Evolutionary conservation across 2,888 invertebrate genomes (phyloP).

Genomic region (Ectemnius lituratus): DNA sequence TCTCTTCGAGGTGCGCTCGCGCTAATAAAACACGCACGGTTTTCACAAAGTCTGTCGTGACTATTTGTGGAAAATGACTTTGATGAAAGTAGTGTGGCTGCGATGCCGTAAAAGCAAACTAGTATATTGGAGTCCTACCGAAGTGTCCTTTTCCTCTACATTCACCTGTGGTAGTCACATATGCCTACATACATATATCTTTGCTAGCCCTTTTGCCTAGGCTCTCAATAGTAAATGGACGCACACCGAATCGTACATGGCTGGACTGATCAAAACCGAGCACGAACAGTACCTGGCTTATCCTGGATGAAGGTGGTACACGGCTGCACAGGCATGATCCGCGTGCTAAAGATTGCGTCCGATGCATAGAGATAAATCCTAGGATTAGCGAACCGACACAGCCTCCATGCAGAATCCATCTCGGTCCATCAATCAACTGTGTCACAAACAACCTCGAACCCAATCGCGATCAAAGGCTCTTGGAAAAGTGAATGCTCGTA

Average conservation of each 20-base stretch:
- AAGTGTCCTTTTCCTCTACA: not conserved
- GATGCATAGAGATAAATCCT: conserved; percentile 35
- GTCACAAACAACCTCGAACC: conserved; percentile 8
- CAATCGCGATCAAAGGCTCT: not conserved
- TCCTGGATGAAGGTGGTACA: conserved; percentile 53
- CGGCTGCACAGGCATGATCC: conserved; percentile 39
- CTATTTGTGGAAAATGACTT: too few species aligned
- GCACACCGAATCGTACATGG: not conserved
- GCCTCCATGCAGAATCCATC: conserved; percentile 25
- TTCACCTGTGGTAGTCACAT: not conserved
- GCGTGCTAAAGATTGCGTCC: conserved; percentile 36
- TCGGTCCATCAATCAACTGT: conserved; percentile 18
- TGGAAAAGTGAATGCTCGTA: too few species aligned
- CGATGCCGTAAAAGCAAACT: too few species aligned
- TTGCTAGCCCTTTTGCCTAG: conserved; percentile 1
- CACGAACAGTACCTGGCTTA: conserved; percentile 40
- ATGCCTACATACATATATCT: too few species aligned
- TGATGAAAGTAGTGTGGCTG: too few species aligned
- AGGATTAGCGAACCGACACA: conserved; percentile 45
- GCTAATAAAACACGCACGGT: conserved; percentile 43
- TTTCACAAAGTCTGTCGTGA: too few species aligned
- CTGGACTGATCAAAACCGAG: conserved; percentile 34
- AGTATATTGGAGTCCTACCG: too few species aligned
- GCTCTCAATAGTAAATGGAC: conserved; percentile 1
- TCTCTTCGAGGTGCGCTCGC: conserved; percentile 33